These are phyloP conservation scores for Paralichthys olivaceus DNA, from an alignment of 2,113 vertebrate genomes.

Conservation along the genomic window DNA sequence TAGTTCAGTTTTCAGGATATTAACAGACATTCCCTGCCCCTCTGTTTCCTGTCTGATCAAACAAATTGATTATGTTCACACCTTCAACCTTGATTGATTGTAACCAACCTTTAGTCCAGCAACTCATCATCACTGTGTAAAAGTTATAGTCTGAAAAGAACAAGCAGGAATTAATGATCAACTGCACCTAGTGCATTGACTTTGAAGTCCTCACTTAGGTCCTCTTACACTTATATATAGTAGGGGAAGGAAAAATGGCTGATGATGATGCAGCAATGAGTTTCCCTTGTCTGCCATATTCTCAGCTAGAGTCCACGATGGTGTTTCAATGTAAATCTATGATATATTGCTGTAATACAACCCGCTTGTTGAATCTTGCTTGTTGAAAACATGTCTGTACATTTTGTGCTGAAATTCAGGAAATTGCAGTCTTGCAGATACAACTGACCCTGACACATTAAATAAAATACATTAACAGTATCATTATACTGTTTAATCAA, in stretches of 20 bases:
- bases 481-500: not conserved
- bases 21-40: slow-evolving; percentile 11
- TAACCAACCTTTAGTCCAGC: not conserved
- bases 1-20: not conserved
- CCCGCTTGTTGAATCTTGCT: not conserved
- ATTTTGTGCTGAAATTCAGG: not conserved
- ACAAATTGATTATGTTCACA: not conserved
- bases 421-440: not conserved
- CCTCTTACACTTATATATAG: not conserved
- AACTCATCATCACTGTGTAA: not conserved
- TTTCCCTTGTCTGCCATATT: not conserved
- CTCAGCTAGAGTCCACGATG: not conserved
- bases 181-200: not conserved
- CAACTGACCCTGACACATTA: not conserved
- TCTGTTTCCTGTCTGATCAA: no score
- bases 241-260: not conserved
- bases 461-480: not conserved
- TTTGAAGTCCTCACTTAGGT: not conserved
- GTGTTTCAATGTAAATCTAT: no score
- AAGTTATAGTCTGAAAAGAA: not conserved
- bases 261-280: not conserved
- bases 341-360: not conserved
- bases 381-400: not conserved
- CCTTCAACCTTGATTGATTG: not conserved
- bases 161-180: not conserved